Evolutionary conservation across 2,113 vertebrate species (phyloP).

Genomic region (Prietella phreatophila): DNA sequence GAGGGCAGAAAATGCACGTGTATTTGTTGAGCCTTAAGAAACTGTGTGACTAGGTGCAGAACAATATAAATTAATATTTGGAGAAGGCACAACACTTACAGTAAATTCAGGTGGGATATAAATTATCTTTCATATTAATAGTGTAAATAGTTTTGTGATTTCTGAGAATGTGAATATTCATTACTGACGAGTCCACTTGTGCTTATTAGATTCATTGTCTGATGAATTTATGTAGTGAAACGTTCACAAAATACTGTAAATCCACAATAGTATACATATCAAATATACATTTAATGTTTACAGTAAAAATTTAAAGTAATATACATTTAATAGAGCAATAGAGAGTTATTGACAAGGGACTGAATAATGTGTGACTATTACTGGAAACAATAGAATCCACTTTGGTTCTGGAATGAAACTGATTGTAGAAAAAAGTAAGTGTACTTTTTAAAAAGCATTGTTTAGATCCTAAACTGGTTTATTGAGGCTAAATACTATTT

Average conservation of each 20-base stretch:
- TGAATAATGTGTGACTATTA: slow-evolving; percentile 12
- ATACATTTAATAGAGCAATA: not conserved
- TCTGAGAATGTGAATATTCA: not conserved
- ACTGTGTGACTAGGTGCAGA: slow-evolving; percentile 41
- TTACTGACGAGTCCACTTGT: not conserved
- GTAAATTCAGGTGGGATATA: slow-evolving; percentile 36
- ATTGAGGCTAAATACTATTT: not conserved
- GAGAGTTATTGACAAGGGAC: not conserved
- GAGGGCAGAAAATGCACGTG: not conserved
- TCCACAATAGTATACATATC: not conserved
- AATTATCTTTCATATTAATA: not conserved
- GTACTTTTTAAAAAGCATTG: not conserved
- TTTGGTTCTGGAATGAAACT: not conserved
- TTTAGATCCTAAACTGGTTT: not conserved
- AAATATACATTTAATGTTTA: not conserved
- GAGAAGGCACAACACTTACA: slow-evolving; percentile 29
- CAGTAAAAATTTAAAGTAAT: not conserved
- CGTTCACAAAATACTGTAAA: not conserved
- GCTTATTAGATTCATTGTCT: not conserved
- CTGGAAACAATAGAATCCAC: not conserved
- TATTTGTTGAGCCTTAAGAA: not conserved
- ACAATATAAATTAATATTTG: slow-evolving; percentile 30
- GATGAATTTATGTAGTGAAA: not conserved
- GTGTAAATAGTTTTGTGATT: not conserved
- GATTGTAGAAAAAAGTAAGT: slow-evolving; percentile 7